phyloP scores from a whole-genome alignment of 2,113 vertebrate species.

The Oryzias curvinotus region DNA sequence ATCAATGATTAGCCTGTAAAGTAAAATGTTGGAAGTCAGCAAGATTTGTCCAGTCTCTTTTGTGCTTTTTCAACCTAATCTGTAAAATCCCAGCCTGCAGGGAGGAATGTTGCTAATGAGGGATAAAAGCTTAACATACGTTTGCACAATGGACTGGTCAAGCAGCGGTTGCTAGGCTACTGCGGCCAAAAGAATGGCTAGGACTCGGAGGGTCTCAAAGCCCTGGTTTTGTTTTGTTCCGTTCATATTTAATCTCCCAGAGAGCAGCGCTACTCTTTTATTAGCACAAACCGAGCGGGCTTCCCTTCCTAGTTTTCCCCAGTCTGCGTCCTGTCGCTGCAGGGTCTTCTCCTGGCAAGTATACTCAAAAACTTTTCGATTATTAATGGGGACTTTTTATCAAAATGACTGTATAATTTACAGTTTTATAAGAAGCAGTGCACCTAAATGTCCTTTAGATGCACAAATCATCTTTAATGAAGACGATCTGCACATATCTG shows the following conservation, averaged over 20 bases:
- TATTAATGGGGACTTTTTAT: neutral
- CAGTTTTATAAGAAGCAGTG: too few species aligned
- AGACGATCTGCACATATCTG: too few species aligned
- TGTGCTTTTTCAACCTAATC: constrained; percentile 80
- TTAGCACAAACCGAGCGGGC: constrained; percentile 66
- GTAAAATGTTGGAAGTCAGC: constrained; percentile 80
- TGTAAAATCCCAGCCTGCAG: constrained; percentile 81
- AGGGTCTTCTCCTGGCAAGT: constrained; percentile 24
- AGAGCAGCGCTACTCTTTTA: constrained; percentile 75
- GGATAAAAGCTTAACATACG: constrained; percentile 78
- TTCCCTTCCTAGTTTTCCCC: constrained; percentile 59
- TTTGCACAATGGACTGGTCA: constrained; percentile 80
- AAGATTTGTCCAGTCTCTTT: constrained; percentile 76
- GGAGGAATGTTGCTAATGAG: constrained; percentile 79
- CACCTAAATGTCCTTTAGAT: too few species aligned
- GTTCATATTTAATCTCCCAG: constrained; percentile 81
- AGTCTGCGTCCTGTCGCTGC: constrained; percentile 19
- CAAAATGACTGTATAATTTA: too few species aligned
- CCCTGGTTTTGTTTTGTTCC: constrained; percentile 77
- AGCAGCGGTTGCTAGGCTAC: constrained; percentile 83
- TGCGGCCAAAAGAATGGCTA: constrained; percentile 74
- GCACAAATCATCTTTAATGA: too few species aligned
- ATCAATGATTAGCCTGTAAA: constrained; percentile 75
- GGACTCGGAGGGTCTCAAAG: constrained; percentile 74
- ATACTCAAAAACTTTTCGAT: constrained; percentile 14